Conservation (phyloP, 2,797 vertebrate genomes). For the Toxotes lorentzi region DNA sequence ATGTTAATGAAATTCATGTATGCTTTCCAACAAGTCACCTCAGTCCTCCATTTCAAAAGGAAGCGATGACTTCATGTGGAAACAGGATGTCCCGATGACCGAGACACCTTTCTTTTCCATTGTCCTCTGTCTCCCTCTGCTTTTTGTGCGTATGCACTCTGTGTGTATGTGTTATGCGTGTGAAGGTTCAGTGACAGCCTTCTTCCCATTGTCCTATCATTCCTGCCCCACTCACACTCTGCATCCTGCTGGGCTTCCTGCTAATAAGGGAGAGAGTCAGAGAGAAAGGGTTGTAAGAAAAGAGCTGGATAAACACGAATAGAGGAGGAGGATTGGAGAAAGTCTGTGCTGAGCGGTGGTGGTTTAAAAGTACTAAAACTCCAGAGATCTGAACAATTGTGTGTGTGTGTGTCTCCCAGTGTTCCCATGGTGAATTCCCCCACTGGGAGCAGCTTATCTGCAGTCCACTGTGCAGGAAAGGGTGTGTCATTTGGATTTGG, state of each 20-base stretch:
- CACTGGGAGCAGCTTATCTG: conserved; percentile 78
- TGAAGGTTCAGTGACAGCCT: conserved; percentile 79
- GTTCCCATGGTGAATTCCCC: conserved; percentile 58
- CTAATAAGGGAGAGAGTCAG: conserved; percentile 23
- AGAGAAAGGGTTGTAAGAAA: conserved; percentile 36
- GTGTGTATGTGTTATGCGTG: conserved; percentile 45
- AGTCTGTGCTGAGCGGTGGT: conserved; percentile 18
- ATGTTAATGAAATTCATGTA: not conserved
- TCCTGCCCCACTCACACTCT: conserved; percentile 80
- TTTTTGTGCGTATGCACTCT: conserved; percentile 45
- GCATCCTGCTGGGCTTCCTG: conserved; percentile 88
- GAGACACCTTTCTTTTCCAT: conserved; percentile 83
- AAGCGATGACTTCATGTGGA: conserved; percentile 82
- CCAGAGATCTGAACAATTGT: conserved; percentile 32
- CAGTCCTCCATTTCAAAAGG: conserved; percentile 68
- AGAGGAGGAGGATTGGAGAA: conserved; percentile 18
- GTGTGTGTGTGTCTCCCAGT: conserved; percentile 29
- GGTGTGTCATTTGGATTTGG: conserved; percentile 76
- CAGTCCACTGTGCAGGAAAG: conserved; percentile 80
- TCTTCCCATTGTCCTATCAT: conserved; percentile 88
- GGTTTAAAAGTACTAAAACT: conserved; percentile 43
- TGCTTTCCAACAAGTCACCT: conserved; percentile 30
- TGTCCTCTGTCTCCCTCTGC: conserved; percentile 35
- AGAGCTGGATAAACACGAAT: conserved; percentile 24
- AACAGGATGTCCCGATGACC: conserved; percentile 82